Evolutionary conservation across 2,113 vertebrate genomes (phyloP).

Genomic region (Mirounga angustirostris): DNA sequence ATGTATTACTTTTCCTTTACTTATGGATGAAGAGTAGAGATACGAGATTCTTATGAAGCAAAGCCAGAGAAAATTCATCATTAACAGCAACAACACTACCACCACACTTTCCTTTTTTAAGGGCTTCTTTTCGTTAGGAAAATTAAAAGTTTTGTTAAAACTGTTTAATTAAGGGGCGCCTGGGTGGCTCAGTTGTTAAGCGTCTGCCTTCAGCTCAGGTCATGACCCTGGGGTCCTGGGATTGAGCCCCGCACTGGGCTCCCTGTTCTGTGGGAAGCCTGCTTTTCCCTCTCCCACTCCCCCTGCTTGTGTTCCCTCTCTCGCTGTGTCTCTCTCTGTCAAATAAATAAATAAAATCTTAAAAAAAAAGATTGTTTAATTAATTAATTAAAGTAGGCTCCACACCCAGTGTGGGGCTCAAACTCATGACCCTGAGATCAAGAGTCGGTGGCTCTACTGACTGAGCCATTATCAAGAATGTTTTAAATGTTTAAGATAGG

Average conservation of each 20-base stretch:
- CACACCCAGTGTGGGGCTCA: neutral
- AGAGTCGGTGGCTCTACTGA: neutral
- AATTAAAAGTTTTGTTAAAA: neutral
- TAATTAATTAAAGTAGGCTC: neutral
- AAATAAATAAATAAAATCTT: too few species aligned
- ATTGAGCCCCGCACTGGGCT: too few species aligned
- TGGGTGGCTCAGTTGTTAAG: too few species aligned
- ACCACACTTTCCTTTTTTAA: neutral
- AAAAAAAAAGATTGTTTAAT: too few species aligned
- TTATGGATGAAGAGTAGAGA: neutral
- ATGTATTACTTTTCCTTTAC: neutral
- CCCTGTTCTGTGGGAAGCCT: too few species aligned
- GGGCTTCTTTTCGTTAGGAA: neutral
- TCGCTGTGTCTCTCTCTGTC: too few species aligned
- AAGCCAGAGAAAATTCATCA: neutral
- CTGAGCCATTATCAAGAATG: neutral
- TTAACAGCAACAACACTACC: neutral
- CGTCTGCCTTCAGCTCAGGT: too few species aligned
- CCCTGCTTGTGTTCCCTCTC: too few species aligned
- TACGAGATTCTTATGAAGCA: neutral
- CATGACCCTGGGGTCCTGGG: too few species aligned
- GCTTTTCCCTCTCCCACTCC: too few species aligned
- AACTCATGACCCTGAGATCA: neutral
- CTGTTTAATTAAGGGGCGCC: neutral
- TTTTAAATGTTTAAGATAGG: slow-evolving; percentile 39